Base-by-base conservation (phyloP, 2,888 invertebrate species). In the Mimachlamys varia region DNA sequence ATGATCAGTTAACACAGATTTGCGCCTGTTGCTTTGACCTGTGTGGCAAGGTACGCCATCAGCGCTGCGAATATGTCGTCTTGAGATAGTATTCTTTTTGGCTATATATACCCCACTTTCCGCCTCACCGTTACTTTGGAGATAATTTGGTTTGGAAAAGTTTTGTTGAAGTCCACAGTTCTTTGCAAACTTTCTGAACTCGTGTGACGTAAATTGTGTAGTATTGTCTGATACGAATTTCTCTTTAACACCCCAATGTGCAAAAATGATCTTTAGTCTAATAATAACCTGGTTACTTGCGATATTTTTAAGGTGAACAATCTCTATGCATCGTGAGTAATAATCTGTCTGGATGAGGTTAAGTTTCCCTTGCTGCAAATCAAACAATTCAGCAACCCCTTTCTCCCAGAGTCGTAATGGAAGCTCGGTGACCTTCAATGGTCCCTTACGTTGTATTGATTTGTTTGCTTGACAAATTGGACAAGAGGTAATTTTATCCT, bases 381-480 rank as follows among this genome's bases (percentile, higher is more conserved):
- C 92, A 50, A 58, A 93, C 7, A 93, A 44, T 53, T 94, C 93
- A 0, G 92, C 93, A 0, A 91, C 91, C 0, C 92, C 88, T 87
- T 89, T 93, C 19, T 92, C 90, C 93, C 93, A 94, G 76, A 93
- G 92, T 17, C 92, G 62, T 15, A 90, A 89, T 33, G 93, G 93
- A 27, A 94, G 38, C 17, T 27, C n/a, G 0, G 93, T 93, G 0
- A 90, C 17, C 49, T 89, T 89, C 33, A 94, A 87, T 55, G 91
- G 92, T 89, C 94, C 92, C 33, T 91, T 91, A 27, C 89, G 50
- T 44, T 93, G 91, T n/a, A 88, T 88, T n/a, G 92, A 91, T 49
- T 58, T 90, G 19, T 92, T 44, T 33, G 37, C 62, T 76, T 91
- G 90, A 53, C 93, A 93, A 87, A 91, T 90, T 49, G 27, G 0